These are phyloP conservation scores for Acinonyx jubatus DNA, from an alignment of 2,113 vertebrate genomes.

Conservation along the genomic window DNA sequence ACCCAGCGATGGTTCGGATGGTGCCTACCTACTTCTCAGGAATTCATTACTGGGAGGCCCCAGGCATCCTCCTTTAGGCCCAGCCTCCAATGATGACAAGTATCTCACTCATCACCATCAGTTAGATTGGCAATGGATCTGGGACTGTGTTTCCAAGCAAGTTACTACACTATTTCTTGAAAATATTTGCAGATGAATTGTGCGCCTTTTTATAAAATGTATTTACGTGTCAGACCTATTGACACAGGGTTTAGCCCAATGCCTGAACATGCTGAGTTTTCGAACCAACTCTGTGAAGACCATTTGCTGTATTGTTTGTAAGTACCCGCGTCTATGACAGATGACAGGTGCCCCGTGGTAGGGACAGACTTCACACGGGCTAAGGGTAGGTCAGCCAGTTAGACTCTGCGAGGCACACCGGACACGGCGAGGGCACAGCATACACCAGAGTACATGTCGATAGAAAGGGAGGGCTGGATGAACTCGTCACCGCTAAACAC, in stretches of 20 bases:
- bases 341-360: not conserved
- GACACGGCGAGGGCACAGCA: fast-evolving
- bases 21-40: not conserved
- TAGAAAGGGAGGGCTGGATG: not conserved
- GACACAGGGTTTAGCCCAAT: not conserved
- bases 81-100: not conserved
- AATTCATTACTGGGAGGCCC: not conserved
- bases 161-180: not conserved
- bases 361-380: not conserved
- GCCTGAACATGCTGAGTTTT: not conserved
- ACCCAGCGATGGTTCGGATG: too few relatives aligned
- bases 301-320: not conserved
- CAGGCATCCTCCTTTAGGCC: not conserved
- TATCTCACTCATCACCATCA: too few relatives aligned
- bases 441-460: fast-evolving
- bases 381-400: not conserved
- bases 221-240: not conserved
- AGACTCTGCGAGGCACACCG: not conserved
- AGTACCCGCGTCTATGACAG: not conserved
- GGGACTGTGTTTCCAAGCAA: not conserved
- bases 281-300: not conserved
- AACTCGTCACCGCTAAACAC: not conserved
- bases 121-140: not conserved
- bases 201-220: not conserved
- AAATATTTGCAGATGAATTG: not conserved